Evolutionary conservation across 2,888 invertebrate genomes (phyloP).

Genomic region (Ypsolopha scabrella): DNA sequence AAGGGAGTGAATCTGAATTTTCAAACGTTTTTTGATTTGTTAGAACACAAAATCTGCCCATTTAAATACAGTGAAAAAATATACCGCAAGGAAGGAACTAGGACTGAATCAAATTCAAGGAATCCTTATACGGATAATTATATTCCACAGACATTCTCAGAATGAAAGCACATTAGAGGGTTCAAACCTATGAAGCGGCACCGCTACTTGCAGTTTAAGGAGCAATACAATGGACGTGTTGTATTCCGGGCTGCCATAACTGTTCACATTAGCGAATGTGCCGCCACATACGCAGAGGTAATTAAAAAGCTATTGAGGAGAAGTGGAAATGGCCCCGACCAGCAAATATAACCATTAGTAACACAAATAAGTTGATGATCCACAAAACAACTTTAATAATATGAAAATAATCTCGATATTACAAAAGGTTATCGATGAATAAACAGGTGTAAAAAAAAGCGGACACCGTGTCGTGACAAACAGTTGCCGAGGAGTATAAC

Average conservation of each 20-base stretch:
- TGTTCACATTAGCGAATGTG: conserved; percentile 53
- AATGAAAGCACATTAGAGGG: conserved; percentile 42
- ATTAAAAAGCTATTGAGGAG: conserved; percentile 59
- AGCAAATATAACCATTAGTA: conserved; percentile 34
- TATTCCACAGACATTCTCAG: conserved; percentile 54
- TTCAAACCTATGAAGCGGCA: conserved; percentile 41
- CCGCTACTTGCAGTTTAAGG: conserved; percentile 62
- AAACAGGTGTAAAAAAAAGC: too few relatives aligned
- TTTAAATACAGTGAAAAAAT: too few relatives aligned
- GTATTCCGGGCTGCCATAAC: conserved; percentile 46
- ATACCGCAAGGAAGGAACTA: neutral
- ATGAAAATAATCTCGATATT: too few relatives aligned
- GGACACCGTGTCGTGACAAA: too few relatives aligned
- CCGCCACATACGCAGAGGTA: conserved; percentile 45
- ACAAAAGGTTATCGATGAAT: too few relatives aligned
- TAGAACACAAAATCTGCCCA: neutral
- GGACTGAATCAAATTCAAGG: conserved; percentile 28
- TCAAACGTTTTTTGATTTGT: conserved; percentile 8
- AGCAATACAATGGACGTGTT: conserved; percentile 55
- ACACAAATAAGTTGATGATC: neutral
- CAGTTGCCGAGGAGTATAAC: too few relatives aligned
- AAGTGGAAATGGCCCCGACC: conserved; percentile 11
- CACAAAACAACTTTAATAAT: too few relatives aligned
- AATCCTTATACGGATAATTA: conserved; percentile 38
- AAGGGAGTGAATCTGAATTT: neutral